phyloP scores from a whole-genome alignment of 2,113 vertebrate species.

The Lontra canadensis region DNA sequence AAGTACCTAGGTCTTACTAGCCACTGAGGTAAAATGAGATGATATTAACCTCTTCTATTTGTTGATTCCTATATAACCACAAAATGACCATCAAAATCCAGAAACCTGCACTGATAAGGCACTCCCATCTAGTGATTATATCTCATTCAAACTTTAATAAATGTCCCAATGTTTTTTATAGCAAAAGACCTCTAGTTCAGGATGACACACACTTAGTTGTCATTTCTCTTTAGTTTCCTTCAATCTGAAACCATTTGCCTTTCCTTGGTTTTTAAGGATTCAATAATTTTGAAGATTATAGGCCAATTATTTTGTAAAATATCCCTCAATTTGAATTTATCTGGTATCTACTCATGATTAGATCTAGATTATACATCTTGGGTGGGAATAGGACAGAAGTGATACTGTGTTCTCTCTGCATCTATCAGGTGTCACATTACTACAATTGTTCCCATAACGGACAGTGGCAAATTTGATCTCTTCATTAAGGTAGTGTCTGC shows the following conservation, averaged over 20 bases:
- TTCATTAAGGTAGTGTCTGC: not conserved
- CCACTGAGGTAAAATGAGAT: not conserved
- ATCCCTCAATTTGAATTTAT: not conserved
- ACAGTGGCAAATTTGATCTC: not conserved
- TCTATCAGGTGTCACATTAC: not conserved
- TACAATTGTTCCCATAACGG: constrained; percentile 32
- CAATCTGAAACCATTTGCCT: constrained; percentile 12
- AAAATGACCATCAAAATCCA: not conserved
- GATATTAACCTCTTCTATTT: not conserved
- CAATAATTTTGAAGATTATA: not conserved
- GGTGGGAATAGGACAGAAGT: not conserved
- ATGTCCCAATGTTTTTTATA: constrained; percentile 12
- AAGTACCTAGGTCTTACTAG: not conserved
- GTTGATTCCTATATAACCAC: not conserved
- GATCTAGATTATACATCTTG: not conserved
- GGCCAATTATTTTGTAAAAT: not conserved
- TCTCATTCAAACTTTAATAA: not conserved
- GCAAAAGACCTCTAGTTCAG: not conserved
- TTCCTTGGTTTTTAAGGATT: constrained; percentile 16
- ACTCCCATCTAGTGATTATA: not conserved
- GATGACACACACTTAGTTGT: not conserved
- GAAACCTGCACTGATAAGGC: not conserved
- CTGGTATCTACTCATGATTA: constrained; percentile 11
- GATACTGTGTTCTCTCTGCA: not conserved
- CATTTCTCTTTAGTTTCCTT: constrained; percentile 49